phyloP scores from a whole-genome alignment of 2,888 invertebrate species.

The Didymodactylos carnosus region DNA sequence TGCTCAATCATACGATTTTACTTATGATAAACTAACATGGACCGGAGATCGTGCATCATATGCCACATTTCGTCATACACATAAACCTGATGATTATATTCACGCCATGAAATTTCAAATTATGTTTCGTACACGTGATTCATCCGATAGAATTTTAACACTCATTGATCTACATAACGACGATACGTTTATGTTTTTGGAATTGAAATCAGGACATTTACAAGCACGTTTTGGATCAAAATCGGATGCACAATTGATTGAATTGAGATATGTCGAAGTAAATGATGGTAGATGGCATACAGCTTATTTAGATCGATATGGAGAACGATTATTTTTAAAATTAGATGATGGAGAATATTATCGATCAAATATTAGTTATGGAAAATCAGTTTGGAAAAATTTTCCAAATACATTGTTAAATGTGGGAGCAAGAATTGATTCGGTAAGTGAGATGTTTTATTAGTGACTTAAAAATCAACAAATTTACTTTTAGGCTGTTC shows the following conservation, averaged over 20 bases:
- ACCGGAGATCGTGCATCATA: conserved; percentile 6
- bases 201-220: conserved; percentile 68
- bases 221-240: conserved; percentile 65
- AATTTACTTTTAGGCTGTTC: not conserved
- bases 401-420: not conserved
- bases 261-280: conserved; percentile 59
- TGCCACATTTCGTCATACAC: conserved; percentile 5
- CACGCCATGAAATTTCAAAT: conserved; percentile 4
- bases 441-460: not conserved
- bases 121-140: conserved; percentile 11
- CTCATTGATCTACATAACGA: conserved; percentile 4
- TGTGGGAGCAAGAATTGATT: not conserved
- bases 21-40: conserved; percentile 5
- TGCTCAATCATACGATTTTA: conserved; percentile 13
- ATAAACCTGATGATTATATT: not conserved
- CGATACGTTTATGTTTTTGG: conserved; percentile 21
- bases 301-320: conserved; percentile 68
- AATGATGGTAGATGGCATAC: conserved; percentile 94
- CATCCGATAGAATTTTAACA: conserved; percentile 6
- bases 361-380: not conserved
- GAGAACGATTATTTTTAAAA: conserved; percentile 72
- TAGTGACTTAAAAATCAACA: too few relatives aligned
- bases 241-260: conserved; percentile 53
- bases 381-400: not conserved
- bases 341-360: conserved; percentile 77